Evolutionary conservation across 2,888 invertebrate species (phyloP).

Genomic region (Epinotia bilunana): DNA sequence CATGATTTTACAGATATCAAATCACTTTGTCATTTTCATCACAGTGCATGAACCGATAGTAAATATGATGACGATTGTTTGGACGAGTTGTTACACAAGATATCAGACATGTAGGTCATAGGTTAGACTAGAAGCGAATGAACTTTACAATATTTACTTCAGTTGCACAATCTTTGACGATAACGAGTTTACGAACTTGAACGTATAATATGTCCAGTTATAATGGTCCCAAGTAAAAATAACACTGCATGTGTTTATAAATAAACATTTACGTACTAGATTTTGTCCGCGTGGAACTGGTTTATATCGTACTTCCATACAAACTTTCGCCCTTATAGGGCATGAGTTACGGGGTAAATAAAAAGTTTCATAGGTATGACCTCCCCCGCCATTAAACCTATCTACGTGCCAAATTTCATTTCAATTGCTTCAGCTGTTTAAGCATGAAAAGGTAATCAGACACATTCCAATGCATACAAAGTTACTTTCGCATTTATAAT

Average conservation of each 20-base stretch:
- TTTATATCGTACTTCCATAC: no score
- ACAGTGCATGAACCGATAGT: constrained; percentile 30
- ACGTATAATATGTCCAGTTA: not conserved
- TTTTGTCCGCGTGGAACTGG: no score
- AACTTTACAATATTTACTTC: constrained; percentile 17
- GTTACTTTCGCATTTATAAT: no score
- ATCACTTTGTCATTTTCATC: not conserved
- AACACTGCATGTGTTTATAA: not conserved
- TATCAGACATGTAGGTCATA: constrained; percentile 17
- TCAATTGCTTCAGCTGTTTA: no score
- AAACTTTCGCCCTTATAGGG: no score
- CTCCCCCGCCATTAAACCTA: no score
- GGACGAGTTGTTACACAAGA: constrained; percentile 21
- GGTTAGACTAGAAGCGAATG: constrained; percentile 19
- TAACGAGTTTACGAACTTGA: not conserved
- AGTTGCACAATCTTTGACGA: not conserved
- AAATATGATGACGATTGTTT: constrained; percentile 29
- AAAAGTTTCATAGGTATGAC: no score
- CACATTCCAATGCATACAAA: no score
- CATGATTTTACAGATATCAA: constrained; percentile 25
- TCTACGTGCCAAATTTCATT: no score
- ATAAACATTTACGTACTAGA: no score
- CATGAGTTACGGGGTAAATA: no score
- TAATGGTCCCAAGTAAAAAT: not conserved
- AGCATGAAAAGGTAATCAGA: no score